phyloP scores from a whole-genome alignment of 2,113 vertebrate genomes.

The Pygoscelis antarcticus region DNA sequence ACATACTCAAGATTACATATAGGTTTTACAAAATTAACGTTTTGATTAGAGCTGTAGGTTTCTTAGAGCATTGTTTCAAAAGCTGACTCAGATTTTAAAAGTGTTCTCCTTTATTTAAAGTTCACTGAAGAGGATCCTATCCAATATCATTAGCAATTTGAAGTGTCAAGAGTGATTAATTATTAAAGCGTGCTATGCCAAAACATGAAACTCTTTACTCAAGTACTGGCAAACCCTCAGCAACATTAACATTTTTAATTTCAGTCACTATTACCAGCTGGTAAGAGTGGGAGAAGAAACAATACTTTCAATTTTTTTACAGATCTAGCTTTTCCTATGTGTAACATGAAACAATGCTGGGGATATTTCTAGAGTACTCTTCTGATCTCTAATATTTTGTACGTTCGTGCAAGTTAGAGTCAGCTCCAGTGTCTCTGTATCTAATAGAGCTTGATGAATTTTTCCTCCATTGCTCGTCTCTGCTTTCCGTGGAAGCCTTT shows the following conservation, averaged over 20 bases:
- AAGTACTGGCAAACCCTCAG: neutral
- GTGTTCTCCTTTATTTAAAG: constrained; percentile 12
- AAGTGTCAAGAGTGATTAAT: constrained; percentile 51
- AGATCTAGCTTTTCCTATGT: neutral
- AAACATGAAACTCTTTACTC: constrained; percentile 24
- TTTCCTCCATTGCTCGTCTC: neutral
- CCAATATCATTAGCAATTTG: constrained; percentile 35
- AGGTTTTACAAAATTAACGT: neutral
- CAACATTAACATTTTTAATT: neutral
- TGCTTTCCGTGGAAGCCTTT: neutral
- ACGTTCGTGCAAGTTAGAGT: neutral
- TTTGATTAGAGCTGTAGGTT: neutral
- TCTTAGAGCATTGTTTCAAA: neutral
- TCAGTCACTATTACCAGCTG: neutral
- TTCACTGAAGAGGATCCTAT: constrained; percentile 18
- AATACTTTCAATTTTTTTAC: neutral
- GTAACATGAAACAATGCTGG: neutral
- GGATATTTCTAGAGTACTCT: neutral
- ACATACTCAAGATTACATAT: neutral
- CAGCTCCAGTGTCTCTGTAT: neutral
- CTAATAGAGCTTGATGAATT: neutral
- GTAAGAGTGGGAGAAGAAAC: neutral
- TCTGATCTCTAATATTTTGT: neutral
- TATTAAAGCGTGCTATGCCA: constrained; percentile 17
- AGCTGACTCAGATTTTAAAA: constrained; percentile 9